Base-by-base conservation (phyloP, 1,140 invertebrate species). In the Bombus sibiricus region DNA sequence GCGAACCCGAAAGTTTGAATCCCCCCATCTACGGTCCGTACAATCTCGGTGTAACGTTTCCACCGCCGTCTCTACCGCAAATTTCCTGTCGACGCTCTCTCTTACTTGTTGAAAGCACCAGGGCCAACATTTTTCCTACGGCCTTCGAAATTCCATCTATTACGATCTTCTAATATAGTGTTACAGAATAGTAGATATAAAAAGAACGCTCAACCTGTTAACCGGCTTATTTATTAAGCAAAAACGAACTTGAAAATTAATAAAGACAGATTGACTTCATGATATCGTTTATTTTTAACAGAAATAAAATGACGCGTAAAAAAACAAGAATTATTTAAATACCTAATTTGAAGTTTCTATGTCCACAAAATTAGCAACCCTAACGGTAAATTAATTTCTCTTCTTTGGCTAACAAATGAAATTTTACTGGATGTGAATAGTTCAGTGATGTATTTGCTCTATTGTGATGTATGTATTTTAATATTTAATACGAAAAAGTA, bases 1-100 rank as follows among this genome's bases (percentile, higher is more conserved):
- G 77, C 62, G 80, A 88, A 86, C 86, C 88, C 89, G 83, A 90
- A 90, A 90, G 82, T 90, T 90, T 90, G 79, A 87, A 87, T 84
- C 82, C 74, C 81, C 53, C 72, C 53, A 39, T 78, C 86, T 80
- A 34, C 57, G 69, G 68, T 72, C 83, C 59, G 41, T 62, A 53
- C 59, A 81, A 64, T 85, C 78, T 81, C 84, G 71, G 84, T 86
- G 73, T 83, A 83, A 86, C 81, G 81, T 83, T 87, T 79, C 74
- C 86, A 85, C 82, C 81, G 53, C 82, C 81, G 59, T 83, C 80
- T 57, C 73, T 76, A n/a, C 82, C 83, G 84, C 84, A 85, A 85
- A 85, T 85, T 81, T 81, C 84, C 84, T 81, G 84, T 59, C 80
- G 22, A 64, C 83, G 53, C 68, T 47, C 83, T 43, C 75, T 62